Conservation (phyloP, 2,113 vertebrate species). For the Etheostoma spectabile region DNA sequence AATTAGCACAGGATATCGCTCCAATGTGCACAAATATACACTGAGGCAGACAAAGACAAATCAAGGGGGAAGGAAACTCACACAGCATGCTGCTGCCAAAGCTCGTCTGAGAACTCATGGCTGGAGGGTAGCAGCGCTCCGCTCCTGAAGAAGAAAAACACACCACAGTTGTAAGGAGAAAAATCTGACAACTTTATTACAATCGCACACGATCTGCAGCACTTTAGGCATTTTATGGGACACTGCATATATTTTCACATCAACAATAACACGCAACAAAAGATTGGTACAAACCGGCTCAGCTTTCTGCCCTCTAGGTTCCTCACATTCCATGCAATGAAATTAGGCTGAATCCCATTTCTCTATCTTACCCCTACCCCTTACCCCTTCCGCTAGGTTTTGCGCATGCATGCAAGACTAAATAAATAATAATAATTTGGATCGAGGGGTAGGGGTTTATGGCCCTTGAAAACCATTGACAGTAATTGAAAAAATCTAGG, state of each 20-base stretch:
- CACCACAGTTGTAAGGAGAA: background rate
- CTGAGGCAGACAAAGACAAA: background rate
- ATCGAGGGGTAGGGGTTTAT: no score
- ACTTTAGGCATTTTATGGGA: background rate
- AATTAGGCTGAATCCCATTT: background rate
- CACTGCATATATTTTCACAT: background rate
- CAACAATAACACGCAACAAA: background rate
- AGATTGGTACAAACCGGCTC: background rate
- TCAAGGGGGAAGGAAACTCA: slow-evolving; percentile 64
- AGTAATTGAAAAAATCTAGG: no score
- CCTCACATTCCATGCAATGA: background rate
- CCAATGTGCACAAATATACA: background rate
- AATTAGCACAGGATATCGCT: slow-evolving; percentile 10
- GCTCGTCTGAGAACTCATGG: slow-evolving; percentile 74
- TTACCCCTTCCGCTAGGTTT: no score
- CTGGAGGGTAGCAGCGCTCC: slow-evolving; percentile 6
- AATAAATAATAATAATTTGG: no score
- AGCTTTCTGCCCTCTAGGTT: background rate
- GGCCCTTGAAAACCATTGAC: no score
- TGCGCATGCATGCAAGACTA: no score
- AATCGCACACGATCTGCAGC: background rate
- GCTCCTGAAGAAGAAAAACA: slow-evolving; percentile 53
- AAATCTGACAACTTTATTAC: background rate
- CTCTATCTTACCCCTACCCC: no score
- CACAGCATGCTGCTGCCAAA: slow-evolving; percentile 77